Base-by-base conservation (phyloP, 2,113 vertebrate genomes). In the Sclerurus mexicanus region DNA sequence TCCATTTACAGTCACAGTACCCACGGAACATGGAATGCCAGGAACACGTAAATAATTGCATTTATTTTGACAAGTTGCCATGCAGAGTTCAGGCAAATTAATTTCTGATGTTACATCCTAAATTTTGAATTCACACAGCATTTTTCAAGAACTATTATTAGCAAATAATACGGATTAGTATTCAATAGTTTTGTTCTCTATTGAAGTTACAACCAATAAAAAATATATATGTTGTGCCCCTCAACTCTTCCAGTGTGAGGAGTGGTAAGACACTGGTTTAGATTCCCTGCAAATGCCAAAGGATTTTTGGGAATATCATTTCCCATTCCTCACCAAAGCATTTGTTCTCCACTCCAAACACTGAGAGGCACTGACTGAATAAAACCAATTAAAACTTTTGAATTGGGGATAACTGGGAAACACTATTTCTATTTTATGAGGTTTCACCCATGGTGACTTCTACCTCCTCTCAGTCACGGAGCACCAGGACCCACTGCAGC, bases 1-100 rank as follows among this genome's bases (percentile, higher is more conserved):
- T 60, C 33, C 11, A 5, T 42, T 87, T 59, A 25, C 28, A 52
- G 28, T 42, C 44, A 59, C 2, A 78, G 15, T 37, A 75, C 10
- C 49, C 0, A 3, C 21, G 14, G 9, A 27, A 39, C 0, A 1
- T 24, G 7, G 4, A 47, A 49, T 24, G 33, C n/a, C 71, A 82
- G 46, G 39, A 93, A 85, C 37, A 76, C 3, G 52, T 3, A 49
- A 91, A 66, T 47, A 59, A 85, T 22, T 76, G 14, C 21, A 25
- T 52, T 73, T 55, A 37, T 80, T 95, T 77, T 80, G 63, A 49
- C 25, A 62, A 13, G 11, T 20, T 16, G 42, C 9, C n/a, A 24
- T 18, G 33, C 23, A 66, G 27, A 90, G 22, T 44, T 67, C 27
- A 68, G 6, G 33, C 30, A 80, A 87, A 89, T 37, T 37, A 24